phyloP scores from a whole-genome alignment of 2,113 vertebrate genomes.

The Meriones unguiculatus region DNA sequence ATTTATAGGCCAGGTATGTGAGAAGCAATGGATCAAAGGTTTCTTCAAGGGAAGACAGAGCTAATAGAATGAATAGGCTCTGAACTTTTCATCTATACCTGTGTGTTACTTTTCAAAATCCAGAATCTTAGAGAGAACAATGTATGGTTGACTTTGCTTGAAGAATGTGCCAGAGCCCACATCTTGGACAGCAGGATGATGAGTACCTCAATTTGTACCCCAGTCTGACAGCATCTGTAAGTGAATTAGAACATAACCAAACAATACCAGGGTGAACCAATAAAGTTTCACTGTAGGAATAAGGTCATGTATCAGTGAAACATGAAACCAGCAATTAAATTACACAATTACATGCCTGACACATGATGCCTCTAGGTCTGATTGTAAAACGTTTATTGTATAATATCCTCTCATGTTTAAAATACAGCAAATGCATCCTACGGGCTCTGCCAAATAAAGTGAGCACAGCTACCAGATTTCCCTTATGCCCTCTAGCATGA shows the following conservation, averaged over 20 bases:
- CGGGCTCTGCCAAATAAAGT: not conserved
- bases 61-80: not conserved
- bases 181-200: not conserved
- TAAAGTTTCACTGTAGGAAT: not conserved
- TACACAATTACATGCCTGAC: not conserved
- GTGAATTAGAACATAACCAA: not conserved
- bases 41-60: not conserved
- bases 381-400: not conserved
- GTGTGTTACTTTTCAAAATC: not conserved
- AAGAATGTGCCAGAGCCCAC: not conserved
- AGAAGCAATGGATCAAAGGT: not conserved
- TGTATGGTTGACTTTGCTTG: not conserved
- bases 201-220: not conserved
- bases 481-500: not conserved
- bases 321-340: not conserved
- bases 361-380: too few relatives aligned
- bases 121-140: not conserved
- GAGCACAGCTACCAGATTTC: not conserved
- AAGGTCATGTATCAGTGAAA: not conserved
- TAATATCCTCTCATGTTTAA: not conserved
- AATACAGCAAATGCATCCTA: too few relatives aligned
- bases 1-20: not conserved
- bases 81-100: not conserved
- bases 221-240: not conserved
- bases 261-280: not conserved